These are phyloP conservation scores for Oophaga sylvatica DNA, from an alignment of 2,797 vertebrate genomes.

Conservation along the genomic window DNA sequence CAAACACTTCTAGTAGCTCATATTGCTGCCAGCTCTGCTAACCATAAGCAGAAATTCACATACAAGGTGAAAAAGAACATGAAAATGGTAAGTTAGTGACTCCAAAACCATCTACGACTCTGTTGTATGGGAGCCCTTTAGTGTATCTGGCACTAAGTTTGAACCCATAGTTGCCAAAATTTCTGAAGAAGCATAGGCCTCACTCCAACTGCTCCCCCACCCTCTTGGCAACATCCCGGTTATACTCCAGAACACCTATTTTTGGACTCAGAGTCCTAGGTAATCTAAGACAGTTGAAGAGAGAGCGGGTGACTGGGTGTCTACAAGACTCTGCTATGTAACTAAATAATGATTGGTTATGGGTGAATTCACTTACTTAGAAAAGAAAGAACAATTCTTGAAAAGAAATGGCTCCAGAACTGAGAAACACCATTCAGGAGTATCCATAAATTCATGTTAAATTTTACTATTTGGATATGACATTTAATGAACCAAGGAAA, in stretches of 20 bases:
- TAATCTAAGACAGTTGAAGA: not conserved
- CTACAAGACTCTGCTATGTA: not conserved
- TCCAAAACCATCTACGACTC: not conserved
- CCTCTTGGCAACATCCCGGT: too few species aligned
- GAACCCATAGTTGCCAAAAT: too few species aligned
- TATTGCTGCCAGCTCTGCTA: too few species aligned
- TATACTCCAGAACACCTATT: not conserved
- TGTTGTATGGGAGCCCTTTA: not conserved
- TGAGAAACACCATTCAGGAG: not conserved
- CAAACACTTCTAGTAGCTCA: too few species aligned
- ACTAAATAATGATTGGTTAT: not conserved
- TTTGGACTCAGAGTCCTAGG: not conserved
- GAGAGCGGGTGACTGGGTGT: not conserved
- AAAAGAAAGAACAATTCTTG: not conserved
- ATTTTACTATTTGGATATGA: not conserved
- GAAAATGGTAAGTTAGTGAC: not conserved
- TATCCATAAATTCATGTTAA: not conserved
- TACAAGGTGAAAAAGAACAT: not conserved
- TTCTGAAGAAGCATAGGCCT: too few species aligned
- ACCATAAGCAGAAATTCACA: too few species aligned
- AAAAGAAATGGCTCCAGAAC: not conserved
- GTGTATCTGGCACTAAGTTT: not conserved
- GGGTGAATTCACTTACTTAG: not conserved
- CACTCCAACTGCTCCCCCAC: too few species aligned
- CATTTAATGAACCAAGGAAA: slow-evolving; percentile 10